Base-by-base conservation (phyloP, 2,888 invertebrate genomes). In the Taphrorychus bicolor region DNA sequence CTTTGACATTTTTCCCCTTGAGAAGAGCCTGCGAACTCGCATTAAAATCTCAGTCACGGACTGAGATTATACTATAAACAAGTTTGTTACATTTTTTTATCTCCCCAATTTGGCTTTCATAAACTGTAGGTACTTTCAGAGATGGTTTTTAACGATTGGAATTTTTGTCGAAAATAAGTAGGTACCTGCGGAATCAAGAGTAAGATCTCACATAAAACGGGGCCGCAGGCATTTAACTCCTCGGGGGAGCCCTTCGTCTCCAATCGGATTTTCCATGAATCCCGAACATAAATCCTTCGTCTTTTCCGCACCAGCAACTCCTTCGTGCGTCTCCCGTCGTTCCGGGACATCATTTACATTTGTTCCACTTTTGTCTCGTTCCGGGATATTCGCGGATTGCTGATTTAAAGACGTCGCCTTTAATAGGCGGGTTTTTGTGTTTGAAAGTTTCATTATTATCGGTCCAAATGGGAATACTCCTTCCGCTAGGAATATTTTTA, bases 311-410 rank as follows among this genome's bases (percentile, higher is more conserved):
- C 65, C 65, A 59, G 49, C 60, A 68, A 58, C 54, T 68, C 61
- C 59, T 59, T 59, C 58, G 59, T 67, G 59, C 61, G 61, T 61
- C 56, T 62, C 42, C 49, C 56, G 60, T 65, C 67, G 60, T 67
- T 67, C 58, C 56, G 61, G 64, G 64, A 70, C 71, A 71, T 75
- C 75, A 75, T 76, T 75, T 76, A 75, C 76, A 76, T 76, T 73
- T 75, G 74, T 73, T 74, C 72, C 74, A 73, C 70, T 75, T 72
- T 73, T 71, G 72, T 69, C 70, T 66, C 67, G 54, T 66, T 68
- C 61, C 61, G 45, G 70, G 70, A 70, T 67, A 64, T 58, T 64
- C 58, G 23, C 59, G 66, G 66, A 71, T 70, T 66, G 51, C 58
- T 32, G 45, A 42, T 22, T 58, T 48, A 23, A 42, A 42, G 18